Evolutionary conservation across 2,797 vertebrate species (phyloP), one percentile per base, ranked within the genome.

Genomic region (Microctenopoma stevenorrisi): DNA sequence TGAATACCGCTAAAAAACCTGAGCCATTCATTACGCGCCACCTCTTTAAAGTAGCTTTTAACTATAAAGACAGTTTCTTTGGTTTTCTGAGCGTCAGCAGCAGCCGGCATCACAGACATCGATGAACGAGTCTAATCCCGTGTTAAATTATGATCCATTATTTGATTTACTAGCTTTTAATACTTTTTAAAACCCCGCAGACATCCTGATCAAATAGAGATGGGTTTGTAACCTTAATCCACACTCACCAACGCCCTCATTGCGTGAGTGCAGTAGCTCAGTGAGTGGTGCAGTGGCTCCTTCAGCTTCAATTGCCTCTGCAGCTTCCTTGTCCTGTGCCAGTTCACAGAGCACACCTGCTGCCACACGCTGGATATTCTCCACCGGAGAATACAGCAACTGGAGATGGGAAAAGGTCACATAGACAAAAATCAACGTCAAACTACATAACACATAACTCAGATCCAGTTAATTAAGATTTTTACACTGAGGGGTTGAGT

Each of bases 361-460:
- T 62, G 97, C 97, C 78, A 99, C 98, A 81, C 98, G 96, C 88
- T 99, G 98, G 89, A 99, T 98, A 38, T 99, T 99, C 92, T 99
- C 98, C 26, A 99, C 97, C 46, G 97, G 97, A 73, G 97, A 99
- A 86, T 99, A 99, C 76, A 99, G 95, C 93, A 99, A 82, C 98
- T 99, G 79, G 28, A 69, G 28, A 46, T 0, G 35, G 28, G 26
- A 63, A 4, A 47, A 28, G 6, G 6, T 26, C 10, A 51, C 4
- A 35, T 13, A 5, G 2, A 38, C 9, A 3, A 12, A 38, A 38
- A 12, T 12, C 4, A 33, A 33, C 5, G 30, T 33, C 30, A 33
- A 43, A 15, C 8, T 61, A 4, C 11, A 49, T 18, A 2, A 11
- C 7, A 14, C 6, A 22, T 4, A 22, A 22, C 22, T 22, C 6